Evolutionary conservation across 2,888 invertebrate species (phyloP).

Genomic region (Onchidella celtica): DNA sequence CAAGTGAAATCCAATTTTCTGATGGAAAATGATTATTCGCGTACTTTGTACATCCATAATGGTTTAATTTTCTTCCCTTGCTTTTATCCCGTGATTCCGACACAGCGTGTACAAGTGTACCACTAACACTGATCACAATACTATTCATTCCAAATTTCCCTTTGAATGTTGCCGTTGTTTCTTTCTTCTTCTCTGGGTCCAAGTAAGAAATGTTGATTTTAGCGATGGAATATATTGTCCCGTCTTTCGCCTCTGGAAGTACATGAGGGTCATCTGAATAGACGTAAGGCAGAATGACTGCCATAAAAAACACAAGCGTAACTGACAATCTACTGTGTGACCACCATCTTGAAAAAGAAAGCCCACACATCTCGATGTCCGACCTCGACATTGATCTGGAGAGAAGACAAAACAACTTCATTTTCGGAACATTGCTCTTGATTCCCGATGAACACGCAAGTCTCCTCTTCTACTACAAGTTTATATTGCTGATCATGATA

Average conservation of each 20-base stretch:
- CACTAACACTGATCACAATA: background rate
- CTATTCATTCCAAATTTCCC: conserved; percentile 33
- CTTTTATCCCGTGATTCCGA: too few species aligned
- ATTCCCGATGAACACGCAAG: too few species aligned
- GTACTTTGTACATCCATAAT: conserved; percentile 38
- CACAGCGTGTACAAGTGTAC: conserved; percentile 15
- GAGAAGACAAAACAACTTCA: too few species aligned
- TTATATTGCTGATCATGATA: too few species aligned
- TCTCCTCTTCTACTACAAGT: too few species aligned
- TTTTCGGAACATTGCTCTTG: too few species aligned
- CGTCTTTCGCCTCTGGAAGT: background rate
- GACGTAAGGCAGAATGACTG: conserved; percentile 6
- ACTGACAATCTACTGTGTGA: background rate
- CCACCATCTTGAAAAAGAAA: conserved; percentile 48
- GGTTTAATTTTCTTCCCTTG: background rate
- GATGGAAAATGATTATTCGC: conserved; percentile 61
- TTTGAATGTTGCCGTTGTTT: background rate
- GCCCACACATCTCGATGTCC: background rate
- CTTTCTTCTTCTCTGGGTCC: background rate
- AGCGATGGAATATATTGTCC: background rate
- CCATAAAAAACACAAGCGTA: conserved; percentile 1
- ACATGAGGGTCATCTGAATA: conserved; percentile 14
- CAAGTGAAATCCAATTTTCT: conserved; percentile 90
- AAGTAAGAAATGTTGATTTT: background rate
- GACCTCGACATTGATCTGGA: background rate